Percentiles rank a stretch among this genome's conserved stretches.
These are phyloP conservation scores for Brenthis daphne DNA, from an alignment of 2,888 invertebrate species.

Conservation along the genomic window DNA sequence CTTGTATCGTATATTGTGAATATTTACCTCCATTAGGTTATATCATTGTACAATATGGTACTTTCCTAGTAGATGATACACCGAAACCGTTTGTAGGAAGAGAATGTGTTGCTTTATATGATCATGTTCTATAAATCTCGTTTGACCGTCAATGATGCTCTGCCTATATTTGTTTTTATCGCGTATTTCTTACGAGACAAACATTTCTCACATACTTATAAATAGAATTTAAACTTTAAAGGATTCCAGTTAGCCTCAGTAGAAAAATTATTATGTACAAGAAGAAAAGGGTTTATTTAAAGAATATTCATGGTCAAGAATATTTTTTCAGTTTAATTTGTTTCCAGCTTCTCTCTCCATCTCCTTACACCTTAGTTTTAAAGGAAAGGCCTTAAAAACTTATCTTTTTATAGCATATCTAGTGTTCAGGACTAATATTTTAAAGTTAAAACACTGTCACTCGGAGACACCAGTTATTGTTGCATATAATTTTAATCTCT, in stretches of 20 bases:
- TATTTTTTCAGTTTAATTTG: too few species aligned
- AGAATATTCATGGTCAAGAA: too few species aligned
- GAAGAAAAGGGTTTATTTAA: too few species aligned
- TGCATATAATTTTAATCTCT: too few species aligned
- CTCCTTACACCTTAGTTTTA: too few species aligned
- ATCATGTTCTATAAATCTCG: constrained; percentile 25
- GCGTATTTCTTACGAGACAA: not conserved
- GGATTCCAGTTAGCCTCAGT: constrained; percentile 4
- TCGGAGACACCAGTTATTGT: too few species aligned
- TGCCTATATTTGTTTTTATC: constrained; percentile 2
- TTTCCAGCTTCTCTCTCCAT: too few species aligned
- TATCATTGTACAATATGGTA: constrained; percentile 8
- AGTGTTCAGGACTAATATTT: too few species aligned
- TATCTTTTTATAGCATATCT: too few species aligned
- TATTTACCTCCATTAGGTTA: not conserved
- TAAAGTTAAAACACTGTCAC: too few species aligned
- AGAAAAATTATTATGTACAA: not conserved
- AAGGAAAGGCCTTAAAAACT: too few species aligned
- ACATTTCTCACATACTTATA: not conserved
- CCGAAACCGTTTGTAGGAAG: constrained; percentile 41
- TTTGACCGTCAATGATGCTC: constrained; percentile 23
- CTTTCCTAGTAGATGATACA: constrained; percentile 37
- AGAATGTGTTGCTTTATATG: constrained; percentile 32
- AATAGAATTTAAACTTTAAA: constrained; percentile 10
- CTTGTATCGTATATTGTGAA: not conserved